Evolutionary conservation across 2,113 vertebrate species (phyloP).

Genomic region (Alces alces): DNA sequence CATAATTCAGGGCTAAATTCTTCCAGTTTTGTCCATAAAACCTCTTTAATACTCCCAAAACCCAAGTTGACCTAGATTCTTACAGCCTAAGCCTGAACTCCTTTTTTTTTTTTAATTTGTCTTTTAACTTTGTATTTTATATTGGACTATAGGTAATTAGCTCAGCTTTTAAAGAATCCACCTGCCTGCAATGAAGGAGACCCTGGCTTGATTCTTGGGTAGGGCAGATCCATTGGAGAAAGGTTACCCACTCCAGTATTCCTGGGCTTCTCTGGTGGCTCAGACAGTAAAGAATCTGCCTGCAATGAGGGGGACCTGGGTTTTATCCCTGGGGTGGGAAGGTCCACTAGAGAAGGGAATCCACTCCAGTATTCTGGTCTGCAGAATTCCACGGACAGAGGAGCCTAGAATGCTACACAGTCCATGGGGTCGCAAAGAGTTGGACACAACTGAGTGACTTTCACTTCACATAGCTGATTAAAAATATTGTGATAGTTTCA

Average conservation of each 20-base stretch:
- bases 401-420: not conserved
- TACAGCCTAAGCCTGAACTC: not conserved
- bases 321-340: not conserved
- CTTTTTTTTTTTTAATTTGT: not conserved
- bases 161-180: not conserved
- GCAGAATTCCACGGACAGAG: not conserved
- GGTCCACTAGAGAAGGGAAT: not conserved
- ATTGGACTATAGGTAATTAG: not conserved
- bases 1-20: not conserved
- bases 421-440: not conserved
- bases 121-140: not conserved
- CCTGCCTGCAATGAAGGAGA: accelerated
- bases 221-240: not conserved
- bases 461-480: not conserved
- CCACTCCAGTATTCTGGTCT: not conserved
- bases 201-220: not conserved
- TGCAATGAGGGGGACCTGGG: not conserved
- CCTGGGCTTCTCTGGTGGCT: not conserved
- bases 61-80: not conserved
- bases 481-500: not conserved
- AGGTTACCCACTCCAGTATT: not conserved
- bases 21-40: not conserved
- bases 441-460: not conserved
- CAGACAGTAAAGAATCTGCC: not conserved
- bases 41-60: not conserved